A percentile compares a stretch with the other conserved stretches of the same genome.
Evolutionary conservation across 2,113 vertebrate species (phyloP).

Genomic region (Gallinago paraguaiae): DNA sequence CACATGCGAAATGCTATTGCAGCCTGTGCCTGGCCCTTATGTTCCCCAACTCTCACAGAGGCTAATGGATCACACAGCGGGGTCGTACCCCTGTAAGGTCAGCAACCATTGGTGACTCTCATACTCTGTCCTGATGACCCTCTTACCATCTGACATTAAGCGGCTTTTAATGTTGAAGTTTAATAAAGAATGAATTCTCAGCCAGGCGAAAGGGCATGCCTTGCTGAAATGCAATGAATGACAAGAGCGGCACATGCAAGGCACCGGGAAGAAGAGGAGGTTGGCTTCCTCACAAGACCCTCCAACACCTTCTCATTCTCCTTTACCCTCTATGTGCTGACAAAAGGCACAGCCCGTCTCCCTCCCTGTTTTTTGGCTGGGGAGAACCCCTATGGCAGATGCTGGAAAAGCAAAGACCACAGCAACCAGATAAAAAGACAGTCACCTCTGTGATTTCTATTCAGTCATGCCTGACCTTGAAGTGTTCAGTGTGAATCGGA

Average conservation of each 20-base stretch:
- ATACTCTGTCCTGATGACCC: neutral
- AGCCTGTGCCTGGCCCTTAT: neutral
- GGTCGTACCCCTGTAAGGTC: neutral
- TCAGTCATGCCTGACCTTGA: slow-evolving; percentile 41
- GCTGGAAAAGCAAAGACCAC: neutral
- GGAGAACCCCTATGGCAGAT: rapidly evolving
- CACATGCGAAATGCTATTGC: neutral
- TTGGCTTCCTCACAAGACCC: neutral
- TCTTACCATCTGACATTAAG: neutral
- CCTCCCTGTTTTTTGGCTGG: neutral
- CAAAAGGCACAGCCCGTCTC: neutral
- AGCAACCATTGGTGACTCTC: neutral
- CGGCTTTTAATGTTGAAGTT: neutral
- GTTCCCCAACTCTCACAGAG: neutral
- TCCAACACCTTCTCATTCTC: neutral
- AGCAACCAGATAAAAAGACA: neutral
- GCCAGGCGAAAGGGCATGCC: neutral
- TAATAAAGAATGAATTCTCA: neutral
- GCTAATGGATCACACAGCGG: neutral
- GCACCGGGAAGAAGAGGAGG: neutral
- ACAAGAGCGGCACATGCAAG: neutral
- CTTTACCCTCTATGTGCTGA: rapidly evolving
- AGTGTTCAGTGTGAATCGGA: neutral
- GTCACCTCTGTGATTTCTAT: neutral
- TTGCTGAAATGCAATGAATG: neutral